A percentile compares a stretch with the other conserved stretches of the same genome.
These are phyloP conservation scores for Prunella himalayana DNA, from an alignment of 2,113 vertebrate species.

Conservation along the genomic window DNA sequence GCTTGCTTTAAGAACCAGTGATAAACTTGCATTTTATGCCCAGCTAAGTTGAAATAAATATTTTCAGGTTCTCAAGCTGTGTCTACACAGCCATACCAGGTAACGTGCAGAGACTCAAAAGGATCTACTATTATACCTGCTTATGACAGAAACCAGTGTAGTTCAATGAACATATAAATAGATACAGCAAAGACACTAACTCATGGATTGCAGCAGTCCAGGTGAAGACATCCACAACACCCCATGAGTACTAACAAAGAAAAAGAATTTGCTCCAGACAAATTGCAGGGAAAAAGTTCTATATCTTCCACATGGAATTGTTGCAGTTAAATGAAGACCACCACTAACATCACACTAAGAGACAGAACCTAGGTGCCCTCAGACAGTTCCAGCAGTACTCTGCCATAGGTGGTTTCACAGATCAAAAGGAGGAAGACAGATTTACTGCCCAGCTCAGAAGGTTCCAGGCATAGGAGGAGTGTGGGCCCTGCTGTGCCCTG, in stretches of 20 bases:
- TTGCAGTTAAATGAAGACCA: background rate
- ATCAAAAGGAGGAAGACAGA: background rate
- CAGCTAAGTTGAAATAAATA: background rate
- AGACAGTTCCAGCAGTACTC: background rate
- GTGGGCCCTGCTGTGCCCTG: background rate
- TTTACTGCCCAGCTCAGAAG: background rate
- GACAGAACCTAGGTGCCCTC: background rate
- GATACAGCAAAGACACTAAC: background rate
- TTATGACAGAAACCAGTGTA: background rate
- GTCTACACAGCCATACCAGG: background rate
- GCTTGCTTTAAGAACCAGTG: background rate
- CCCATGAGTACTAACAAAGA: background rate
- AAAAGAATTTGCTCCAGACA: background rate
- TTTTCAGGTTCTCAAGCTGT: background rate
- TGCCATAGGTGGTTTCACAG: background rate
- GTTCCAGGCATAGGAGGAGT: background rate
- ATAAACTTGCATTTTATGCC: background rate
- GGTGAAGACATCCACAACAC: background rate
- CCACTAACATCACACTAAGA: background rate
- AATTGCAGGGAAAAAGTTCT: background rate
- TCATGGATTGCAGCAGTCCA: background rate
- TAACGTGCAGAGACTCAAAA: background rate
- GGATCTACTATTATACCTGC: background rate
- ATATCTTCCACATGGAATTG: background rate
- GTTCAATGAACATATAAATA: background rate